Conservation (phyloP, 1,140 invertebrate species). For the Pseudoatta argentina region DNA sequence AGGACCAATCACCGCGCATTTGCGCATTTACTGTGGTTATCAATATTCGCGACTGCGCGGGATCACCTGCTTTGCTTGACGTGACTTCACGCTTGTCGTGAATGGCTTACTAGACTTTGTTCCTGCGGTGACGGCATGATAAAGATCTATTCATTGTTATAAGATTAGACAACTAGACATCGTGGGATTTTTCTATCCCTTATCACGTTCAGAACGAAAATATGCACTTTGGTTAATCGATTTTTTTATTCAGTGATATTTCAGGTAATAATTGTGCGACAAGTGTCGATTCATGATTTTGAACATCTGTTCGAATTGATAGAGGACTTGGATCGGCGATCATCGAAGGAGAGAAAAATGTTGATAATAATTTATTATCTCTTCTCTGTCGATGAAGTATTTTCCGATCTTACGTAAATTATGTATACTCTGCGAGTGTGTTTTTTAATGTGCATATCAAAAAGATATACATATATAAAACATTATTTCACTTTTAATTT, state of each 20-base stretch:
- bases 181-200: not conserved
- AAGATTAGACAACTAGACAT: not conserved
- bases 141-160: not conserved
- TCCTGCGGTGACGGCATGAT: not conserved
- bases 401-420: not conserved
- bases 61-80: not conserved
- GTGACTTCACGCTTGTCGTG: not conserved
- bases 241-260: not conserved
- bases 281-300: not conserved
- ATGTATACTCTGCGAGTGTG: not conserved
- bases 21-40: not conserved
- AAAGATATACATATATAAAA: not conserved
- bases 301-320: constrained; percentile 3
- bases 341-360: not conserved
- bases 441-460: not conserved
- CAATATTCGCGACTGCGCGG: constrained; percentile 31
- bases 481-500: not conserved
- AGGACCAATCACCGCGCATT: not conserved
- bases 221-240: not conserved
- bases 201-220: not conserved
- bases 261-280: constrained; percentile 17
- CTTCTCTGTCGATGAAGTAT: not conserved
- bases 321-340: not conserved
- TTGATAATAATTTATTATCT: constrained; percentile 4
- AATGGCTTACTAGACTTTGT: not conserved